phyloP scores from a whole-genome alignment of 2,888 invertebrate genomes.

The Eristalinus aeneus region DNA sequence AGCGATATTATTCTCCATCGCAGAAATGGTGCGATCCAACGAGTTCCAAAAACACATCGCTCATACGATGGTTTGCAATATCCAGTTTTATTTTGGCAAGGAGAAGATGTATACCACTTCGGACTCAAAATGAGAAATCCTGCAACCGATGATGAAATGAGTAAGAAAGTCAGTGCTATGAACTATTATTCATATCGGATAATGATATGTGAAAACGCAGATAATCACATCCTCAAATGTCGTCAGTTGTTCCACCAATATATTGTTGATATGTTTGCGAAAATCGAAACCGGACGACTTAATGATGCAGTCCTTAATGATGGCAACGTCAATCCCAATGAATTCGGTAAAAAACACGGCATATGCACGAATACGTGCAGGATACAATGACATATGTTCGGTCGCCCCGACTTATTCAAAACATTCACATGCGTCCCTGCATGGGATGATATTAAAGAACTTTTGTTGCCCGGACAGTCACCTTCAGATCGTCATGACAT shows the following conservation, averaged over 20 bases:
- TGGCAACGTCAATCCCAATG: too few species aligned
- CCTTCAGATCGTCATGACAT: constrained; percentile 73
- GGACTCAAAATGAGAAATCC: constrained; percentile 34
- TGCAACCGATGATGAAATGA: background rate
- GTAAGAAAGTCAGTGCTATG: constrained; percentile 26
- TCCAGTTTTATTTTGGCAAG: constrained; percentile 49
- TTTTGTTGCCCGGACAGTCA: constrained; percentile 67
- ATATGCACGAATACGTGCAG: constrained; percentile 52
- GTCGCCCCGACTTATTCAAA: constrained; percentile 6
- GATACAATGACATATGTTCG: constrained; percentile 34
- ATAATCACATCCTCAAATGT: too few species aligned
- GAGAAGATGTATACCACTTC: constrained; percentile 64
- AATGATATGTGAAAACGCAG: too few species aligned
- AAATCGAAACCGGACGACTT: too few species aligned
- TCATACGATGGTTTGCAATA: constrained; percentile 25
- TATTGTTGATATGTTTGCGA: too few species aligned
- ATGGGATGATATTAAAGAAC: constrained; percentile 1
- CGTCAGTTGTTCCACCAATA: too few species aligned
- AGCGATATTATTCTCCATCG: constrained; percentile 73
- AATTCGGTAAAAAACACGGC: too few species aligned
- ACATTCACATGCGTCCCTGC: constrained; percentile 37
- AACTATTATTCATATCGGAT: background rate
- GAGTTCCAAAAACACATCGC: background rate
- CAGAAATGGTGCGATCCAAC: constrained; percentile 36
- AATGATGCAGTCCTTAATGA: too few species aligned